Conservation (phyloP, 2,888 invertebrate genomes). For the Apodemia mormo region DNA sequence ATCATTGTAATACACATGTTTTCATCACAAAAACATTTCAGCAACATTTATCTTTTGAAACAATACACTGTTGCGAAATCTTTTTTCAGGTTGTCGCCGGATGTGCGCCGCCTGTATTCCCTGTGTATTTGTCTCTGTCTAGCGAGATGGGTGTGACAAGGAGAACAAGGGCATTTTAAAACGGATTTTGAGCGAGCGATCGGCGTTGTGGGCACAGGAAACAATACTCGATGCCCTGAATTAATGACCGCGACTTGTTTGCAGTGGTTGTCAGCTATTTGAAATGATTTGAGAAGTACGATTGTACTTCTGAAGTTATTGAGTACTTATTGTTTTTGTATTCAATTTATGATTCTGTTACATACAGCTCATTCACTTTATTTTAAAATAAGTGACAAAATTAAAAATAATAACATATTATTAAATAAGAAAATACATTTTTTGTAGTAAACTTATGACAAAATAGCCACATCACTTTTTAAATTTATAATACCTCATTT, state of each 20-base stretch:
- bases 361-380: too few relatives aligned
- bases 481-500: too few relatives aligned
- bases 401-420: too few relatives aligned
- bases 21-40: constrained; percentile 38
- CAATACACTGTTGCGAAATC: constrained; percentile 58
- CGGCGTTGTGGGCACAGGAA: constrained; percentile 70
- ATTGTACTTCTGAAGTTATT: not conserved
- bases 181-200: constrained; percentile 66
- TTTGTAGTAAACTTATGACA: too few relatives aligned
- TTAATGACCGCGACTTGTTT: constrained; percentile 67
- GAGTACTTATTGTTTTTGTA: too few relatives aligned
- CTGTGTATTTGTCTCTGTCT: constrained; percentile 48
- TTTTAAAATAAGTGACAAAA: too few relatives aligned
- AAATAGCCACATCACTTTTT: too few relatives aligned
- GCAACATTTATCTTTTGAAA: constrained; percentile 49
- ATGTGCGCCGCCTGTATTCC: constrained; percentile 62
- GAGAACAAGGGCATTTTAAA: constrained; percentile 53
- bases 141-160: constrained; percentile 40
- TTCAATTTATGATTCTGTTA: too few relatives aligned
- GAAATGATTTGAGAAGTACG: constrained; percentile 10
- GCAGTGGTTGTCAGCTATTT: constrained; percentile 46
- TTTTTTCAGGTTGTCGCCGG: constrained; percentile 70
- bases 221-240: constrained; percentile 78
- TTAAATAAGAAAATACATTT: too few relatives aligned
- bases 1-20: constrained; percentile 32